Conservation (phyloP, 2,888 invertebrate species). For the Lymantria monacha region DNA sequence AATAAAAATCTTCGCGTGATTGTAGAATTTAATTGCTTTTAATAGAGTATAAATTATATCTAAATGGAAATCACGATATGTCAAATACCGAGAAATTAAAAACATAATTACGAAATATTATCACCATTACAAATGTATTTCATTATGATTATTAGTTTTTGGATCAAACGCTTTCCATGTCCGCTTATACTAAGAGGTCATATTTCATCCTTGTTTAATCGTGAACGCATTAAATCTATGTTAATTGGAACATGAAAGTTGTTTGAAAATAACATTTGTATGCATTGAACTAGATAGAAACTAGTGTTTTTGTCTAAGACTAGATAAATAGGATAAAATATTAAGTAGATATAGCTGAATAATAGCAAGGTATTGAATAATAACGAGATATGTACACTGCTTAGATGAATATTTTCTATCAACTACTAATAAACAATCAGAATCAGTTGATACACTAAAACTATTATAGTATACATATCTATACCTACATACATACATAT, state of each 20-base stretch:
- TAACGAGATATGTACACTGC: background rate
- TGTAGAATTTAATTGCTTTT: background rate
- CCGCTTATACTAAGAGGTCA: background rate
- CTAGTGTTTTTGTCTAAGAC: background rate
- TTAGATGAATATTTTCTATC: no score
- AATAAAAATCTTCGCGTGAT: slow-evolving; percentile 15
- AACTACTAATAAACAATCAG: no score
- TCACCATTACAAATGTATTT: slow-evolving; percentile 10
- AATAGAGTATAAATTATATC: background rate
- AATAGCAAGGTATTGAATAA: background rate
- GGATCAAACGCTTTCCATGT: slow-evolving; percentile 2
- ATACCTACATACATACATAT: no score
- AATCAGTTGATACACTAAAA: no score
- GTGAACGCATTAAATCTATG: slow-evolving; percentile 1
- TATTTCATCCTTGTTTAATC: slow-evolving; percentile 11
- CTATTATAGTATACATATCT: no score
- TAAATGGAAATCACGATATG: slow-evolving; percentile 13
- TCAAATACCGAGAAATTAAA: slow-evolving; percentile 21
- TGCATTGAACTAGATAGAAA: background rate
- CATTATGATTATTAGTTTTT: slow-evolving; percentile 15
- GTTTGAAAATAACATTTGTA: background rate
- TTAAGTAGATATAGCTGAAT: background rate
- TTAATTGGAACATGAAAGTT: background rate
- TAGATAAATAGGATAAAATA: slow-evolving; percentile 3
- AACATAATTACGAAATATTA: slow-evolving; percentile 20